Evolutionary conservation across 1,140 invertebrate genomes (phyloP).

Genomic region (Spodoptera frugiperda): DNA sequence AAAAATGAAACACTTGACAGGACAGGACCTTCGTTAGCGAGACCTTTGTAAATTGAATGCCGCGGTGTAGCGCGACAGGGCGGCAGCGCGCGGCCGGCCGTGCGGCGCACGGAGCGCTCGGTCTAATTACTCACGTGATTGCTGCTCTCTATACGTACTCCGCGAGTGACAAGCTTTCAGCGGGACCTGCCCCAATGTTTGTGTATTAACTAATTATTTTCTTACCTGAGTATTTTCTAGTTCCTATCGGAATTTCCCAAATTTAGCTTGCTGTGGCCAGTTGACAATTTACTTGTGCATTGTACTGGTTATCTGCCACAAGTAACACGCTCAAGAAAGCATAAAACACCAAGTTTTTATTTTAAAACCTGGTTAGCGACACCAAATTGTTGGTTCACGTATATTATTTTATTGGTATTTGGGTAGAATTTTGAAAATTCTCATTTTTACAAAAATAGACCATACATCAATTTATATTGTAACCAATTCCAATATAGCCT

Average conservation of each 20-base stretch:
- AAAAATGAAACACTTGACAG: slow-evolving; percentile 37
- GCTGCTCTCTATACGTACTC: background rate
- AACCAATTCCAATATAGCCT: background rate
- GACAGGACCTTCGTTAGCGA: slow-evolving; percentile 28
- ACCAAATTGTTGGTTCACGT: too few species aligned
- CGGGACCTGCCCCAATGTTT: background rate
- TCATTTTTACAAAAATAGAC: slow-evolving; percentile 7
- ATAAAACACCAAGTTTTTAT: too few species aligned
- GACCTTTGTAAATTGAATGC: slow-evolving; percentile 27
- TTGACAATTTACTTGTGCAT: too few species aligned
- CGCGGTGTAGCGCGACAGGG: background rate
- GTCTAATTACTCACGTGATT: slow-evolving; percentile 55
- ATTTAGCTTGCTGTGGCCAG: too few species aligned
- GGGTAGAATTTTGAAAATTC: background rate
- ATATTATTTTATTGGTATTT: too few species aligned
- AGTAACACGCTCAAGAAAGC: too few species aligned
- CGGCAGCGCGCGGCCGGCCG: background rate
- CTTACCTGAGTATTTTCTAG: too few species aligned
- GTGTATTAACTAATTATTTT: too few species aligned
- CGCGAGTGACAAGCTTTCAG: background rate
- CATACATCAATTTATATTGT: background rate
- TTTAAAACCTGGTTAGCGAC: too few species aligned
- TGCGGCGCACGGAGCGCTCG: slow-evolving; percentile 46
- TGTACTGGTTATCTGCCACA: too few species aligned
- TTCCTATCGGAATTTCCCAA: too few species aligned